Evolutionary conservation across 1,140 invertebrate genomes (phyloP).

Genomic region (Aphis gossypii): DNA sequence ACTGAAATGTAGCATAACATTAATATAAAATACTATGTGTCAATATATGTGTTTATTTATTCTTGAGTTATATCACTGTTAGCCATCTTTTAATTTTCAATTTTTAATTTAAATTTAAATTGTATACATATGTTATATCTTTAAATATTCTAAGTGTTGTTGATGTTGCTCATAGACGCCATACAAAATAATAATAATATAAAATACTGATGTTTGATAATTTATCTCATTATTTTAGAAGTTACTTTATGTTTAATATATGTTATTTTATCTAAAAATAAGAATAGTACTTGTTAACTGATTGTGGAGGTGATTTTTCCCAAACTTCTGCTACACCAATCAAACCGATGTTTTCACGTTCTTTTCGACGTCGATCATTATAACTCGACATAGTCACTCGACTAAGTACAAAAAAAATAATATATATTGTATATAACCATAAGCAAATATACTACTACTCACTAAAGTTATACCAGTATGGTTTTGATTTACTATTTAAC

Average conservation of each 20-base stretch:
- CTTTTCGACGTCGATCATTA: conserved; percentile 68
- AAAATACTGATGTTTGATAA: background rate
- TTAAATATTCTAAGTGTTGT: too few species aligned
- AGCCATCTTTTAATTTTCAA: too few species aligned
- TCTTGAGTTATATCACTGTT: too few species aligned
- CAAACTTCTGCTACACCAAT: conserved; percentile 74
- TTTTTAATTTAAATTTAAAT: too few species aligned
- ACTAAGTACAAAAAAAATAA: too few species aligned
- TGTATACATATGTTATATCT: too few species aligned
- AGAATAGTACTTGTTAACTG: conserved; percentile 68
- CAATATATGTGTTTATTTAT: too few species aligned
- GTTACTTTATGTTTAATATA: background rate
- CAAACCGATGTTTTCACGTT: conserved; percentile 76
- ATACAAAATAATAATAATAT: background rate
- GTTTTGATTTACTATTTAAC: too few species aligned
- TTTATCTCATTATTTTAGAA: background rate
- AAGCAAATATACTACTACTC: too few species aligned
- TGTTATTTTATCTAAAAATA: background rate
- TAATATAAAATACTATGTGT: background rate
- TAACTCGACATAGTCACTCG: background rate
- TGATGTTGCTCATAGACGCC: too few species aligned
- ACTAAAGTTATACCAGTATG: too few species aligned
- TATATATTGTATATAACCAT: too few species aligned
- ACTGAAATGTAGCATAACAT: background rate
- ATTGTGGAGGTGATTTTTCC: conserved; percentile 74